Evolutionary conservation across 2,797 vertebrate species (phyloP).

Genomic region (Bucorvus abyssinicus): DNA sequence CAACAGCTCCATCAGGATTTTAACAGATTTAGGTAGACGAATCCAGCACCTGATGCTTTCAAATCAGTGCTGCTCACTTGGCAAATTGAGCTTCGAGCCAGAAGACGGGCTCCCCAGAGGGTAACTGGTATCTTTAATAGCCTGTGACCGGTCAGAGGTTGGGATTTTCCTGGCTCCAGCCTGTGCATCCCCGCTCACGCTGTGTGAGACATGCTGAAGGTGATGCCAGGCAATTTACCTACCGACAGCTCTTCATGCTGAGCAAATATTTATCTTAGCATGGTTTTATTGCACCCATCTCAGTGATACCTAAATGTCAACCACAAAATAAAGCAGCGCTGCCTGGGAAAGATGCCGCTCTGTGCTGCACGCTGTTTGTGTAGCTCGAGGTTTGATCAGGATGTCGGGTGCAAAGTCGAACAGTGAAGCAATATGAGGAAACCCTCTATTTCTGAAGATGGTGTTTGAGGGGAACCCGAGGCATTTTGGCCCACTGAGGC

Average conservation of each 20-base stretch:
- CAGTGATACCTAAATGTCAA: not conserved
- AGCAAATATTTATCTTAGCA: slow-evolving; percentile 6
- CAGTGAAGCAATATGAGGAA: not conserved
- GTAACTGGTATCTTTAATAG: not conserved
- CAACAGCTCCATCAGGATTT: not conserved
- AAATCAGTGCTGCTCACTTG: not conserved
- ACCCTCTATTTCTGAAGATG: not conserved
- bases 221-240: not conserved
- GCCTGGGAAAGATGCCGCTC: not conserved
- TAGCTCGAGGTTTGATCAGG: not conserved
- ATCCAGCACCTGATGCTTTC: not conserved
- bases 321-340: not conserved
- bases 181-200: fast-evolving
- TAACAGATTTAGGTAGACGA: not conserved
- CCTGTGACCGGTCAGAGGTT: not conserved
- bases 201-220: not conserved
- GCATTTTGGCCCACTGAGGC: fast-evolving
- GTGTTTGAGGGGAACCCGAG: not conserved
- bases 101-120: not conserved
- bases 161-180: not conserved
- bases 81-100: not conserved
- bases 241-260: not conserved
- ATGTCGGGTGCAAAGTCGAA: fast-evolving
- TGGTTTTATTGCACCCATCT: not conserved
- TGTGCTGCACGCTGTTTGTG: fast-evolving